Evolutionary conservation across 2,888 invertebrate genomes (phyloP), one percentile per base, ranked within the genome.

Genomic region (Copidosoma aretas): DNA sequence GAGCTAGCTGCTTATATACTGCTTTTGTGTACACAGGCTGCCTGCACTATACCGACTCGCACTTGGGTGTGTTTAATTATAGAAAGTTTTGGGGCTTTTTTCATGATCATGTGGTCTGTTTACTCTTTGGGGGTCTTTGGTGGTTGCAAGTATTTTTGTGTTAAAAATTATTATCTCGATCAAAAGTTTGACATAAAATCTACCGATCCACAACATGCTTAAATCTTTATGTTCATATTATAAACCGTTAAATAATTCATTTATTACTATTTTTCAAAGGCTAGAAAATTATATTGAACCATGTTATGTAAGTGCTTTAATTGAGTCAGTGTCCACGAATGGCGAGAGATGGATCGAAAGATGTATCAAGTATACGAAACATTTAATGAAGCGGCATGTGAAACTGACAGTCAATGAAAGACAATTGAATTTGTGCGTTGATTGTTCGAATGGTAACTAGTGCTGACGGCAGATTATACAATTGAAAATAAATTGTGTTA

Each of bases 31-130:
- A 25, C 25, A 25, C 17, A 24, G 19, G n/a, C 39, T 46, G 10
- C 32, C 10, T 1, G n/a, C n/a, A n/a, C n/a, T n/a, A n/a, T n/a
- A n/a, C n/a, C n/a, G n/a, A n/a, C n/a, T n/a, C n/a, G n/a, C n/a
- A n/a, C 14, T 17, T 17, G 52, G n/a, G 51, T 52, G 59, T 59
- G 57, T 62, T 63, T 70, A 66, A 70, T 66, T 70, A 70, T 66
- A 66, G 66, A 70, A 70, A 66, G 66, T 66, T 64, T 17, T 19
- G 52, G n/a, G n/a, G n/a, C 21, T 41, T 41, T 14, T 8, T 41
- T 10, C 41, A 8, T 14, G 41, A 41, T 41, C 41, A 8, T 53
- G 19, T 22, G 22, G 53, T 22, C 53, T 22, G 19, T 22, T 22
- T 22, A 21, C 53, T 53, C 24, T 22, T 24, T 22, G 41, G 41